These are phyloP conservation scores for Axis porcinus DNA, from an alignment of 2,113 vertebrate species.

Conservation along the genomic window DNA sequence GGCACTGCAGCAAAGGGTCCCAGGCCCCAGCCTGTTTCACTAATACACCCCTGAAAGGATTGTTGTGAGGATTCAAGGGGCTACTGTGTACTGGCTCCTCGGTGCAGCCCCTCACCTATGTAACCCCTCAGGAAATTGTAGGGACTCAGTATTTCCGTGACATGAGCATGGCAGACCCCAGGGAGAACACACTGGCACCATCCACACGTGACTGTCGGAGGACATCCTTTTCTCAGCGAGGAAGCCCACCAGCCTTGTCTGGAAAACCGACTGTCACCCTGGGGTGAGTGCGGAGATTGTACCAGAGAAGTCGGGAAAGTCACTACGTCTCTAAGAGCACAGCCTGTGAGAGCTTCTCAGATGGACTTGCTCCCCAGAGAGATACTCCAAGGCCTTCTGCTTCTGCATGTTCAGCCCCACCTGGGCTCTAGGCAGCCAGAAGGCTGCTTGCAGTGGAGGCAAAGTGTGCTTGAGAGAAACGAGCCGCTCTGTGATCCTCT, in stretches of 20 bases:
- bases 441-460: neutral
- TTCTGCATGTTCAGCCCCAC: neutral
- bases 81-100: neutral
- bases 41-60: neutral
- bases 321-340: neutral
- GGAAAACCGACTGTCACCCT: neutral
- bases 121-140: neutral
- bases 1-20: neutral
- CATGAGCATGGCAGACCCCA: neutral
- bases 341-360: neutral
- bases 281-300: neutral
- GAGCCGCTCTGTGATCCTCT: rapidly evolving
- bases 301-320: neutral
- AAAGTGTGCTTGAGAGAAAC: too few species aligned
- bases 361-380: neutral
- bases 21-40: neutral
- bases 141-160: neutral
- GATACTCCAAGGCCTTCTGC: neutral
- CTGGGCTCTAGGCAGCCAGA: neutral
- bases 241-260: neutral
- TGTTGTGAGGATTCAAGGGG: neutral
- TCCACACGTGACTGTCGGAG: neutral
- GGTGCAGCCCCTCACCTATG: neutral
- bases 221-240: neutral
- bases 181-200: neutral